Evolutionary conservation across 2,888 invertebrate species (phyloP).

Genomic region (Drosophila stalkeri): DNA sequence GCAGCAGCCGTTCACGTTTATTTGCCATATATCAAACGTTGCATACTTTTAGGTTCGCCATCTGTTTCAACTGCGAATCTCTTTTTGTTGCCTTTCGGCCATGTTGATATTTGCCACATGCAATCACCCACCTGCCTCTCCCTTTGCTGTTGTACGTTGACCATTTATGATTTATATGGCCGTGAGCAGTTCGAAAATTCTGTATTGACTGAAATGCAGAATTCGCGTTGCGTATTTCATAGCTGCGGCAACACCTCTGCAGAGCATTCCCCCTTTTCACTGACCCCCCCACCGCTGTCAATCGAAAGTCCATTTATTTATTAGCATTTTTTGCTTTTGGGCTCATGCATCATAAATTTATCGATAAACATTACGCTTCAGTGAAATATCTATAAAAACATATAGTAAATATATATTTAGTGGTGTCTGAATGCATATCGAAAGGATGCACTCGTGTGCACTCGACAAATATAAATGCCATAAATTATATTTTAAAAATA

Average conservation of each 20-base stretch:
- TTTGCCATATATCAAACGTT: neutral
- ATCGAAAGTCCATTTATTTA: slow-evolving; percentile 24
- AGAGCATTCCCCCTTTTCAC: no score
- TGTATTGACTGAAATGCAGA: slow-evolving; percentile 45
- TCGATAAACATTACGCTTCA: slow-evolving; percentile 38
- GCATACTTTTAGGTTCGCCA: slow-evolving; percentile 47
- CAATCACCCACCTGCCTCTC: neutral
- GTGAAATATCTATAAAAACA: slow-evolving; percentile 10
- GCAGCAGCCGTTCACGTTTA: neutral
- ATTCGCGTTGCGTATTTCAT: slow-evolving; percentile 19
- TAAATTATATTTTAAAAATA: slow-evolving; percentile 24
- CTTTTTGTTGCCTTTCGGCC: slow-evolving; percentile 8
- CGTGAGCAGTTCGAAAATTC: slow-evolving; percentile 34
- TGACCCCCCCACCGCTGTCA: neutral
- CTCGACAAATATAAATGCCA: slow-evolving; percentile 26
- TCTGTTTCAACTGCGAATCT: slow-evolving; percentile 33
- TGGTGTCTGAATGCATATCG: neutral
- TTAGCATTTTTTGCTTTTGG: slow-evolving; percentile 4
- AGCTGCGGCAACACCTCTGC: neutral
- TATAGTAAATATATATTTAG: neutral
- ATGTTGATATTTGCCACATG: slow-evolving; percentile 32
- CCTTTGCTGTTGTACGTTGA: slow-evolving; percentile 6
- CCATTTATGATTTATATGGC: slow-evolving; percentile 47
- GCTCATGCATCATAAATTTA: slow-evolving; percentile 29
- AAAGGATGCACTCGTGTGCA: slow-evolving; percentile 5